Percentiles rank a stretch among this genome's conserved stretches.
Evolutionary conservation across 2,113 vertebrate species (phyloP).

Genomic region (Fulica atra): DNA sequence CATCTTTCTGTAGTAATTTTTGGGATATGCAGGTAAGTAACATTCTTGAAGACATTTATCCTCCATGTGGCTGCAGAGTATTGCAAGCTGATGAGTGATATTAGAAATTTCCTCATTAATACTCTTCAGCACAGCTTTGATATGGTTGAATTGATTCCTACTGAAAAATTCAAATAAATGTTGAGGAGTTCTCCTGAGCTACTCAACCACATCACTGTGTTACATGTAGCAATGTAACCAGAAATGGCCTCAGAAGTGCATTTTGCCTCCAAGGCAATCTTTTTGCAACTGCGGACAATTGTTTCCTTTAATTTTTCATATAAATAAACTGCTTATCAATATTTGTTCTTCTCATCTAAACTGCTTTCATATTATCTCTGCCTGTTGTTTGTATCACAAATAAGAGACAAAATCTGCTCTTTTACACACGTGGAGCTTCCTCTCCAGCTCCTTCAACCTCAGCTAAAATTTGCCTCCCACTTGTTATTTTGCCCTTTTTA

Average conservation of each 20-base stretch:
- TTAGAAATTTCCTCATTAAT: conserved; percentile 14
- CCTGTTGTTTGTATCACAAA: background rate
- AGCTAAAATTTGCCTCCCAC: background rate
- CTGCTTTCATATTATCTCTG: background rate
- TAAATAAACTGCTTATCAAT: background rate
- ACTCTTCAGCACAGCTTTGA: background rate
- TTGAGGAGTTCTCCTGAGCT: background rate
- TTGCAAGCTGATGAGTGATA: background rate
- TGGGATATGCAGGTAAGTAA: background rate
- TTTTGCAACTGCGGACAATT: background rate
- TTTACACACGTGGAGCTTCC: background rate
- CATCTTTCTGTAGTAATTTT: background rate
- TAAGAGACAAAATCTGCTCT: background rate
- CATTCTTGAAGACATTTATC: background rate
- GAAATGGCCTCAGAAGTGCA: background rate
- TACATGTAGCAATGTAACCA: background rate
- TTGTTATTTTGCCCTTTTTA: background rate
- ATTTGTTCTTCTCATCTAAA: background rate
- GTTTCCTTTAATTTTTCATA: background rate
- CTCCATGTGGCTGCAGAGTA: background rate
- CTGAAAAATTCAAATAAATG: conserved; percentile 14
- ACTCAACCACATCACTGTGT: background rate
- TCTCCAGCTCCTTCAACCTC: background rate
- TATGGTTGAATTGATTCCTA: background rate
- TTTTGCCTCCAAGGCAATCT: background rate